A percentile compares a stretch with the other conserved stretches of the same genome.
Evolutionary conservation across 2,113 vertebrate genomes (phyloP).

Genomic region (Tonatia bakeri): DNA sequence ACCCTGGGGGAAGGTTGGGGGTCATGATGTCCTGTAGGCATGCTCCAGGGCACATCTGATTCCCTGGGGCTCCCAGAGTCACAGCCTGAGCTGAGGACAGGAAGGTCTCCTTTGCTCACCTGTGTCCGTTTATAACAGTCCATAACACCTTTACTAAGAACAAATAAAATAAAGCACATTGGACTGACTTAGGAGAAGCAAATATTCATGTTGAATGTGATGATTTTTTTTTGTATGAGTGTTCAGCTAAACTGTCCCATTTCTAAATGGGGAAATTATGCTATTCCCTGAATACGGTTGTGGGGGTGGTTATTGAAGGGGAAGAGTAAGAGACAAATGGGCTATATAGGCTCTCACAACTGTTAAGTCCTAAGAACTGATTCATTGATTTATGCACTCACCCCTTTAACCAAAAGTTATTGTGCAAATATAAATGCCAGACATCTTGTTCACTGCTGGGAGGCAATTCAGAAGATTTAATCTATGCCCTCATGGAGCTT

Average conservation of each 20-base stretch:
- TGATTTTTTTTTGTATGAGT: neutral
- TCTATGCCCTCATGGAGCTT: neutral
- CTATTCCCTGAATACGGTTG: neutral
- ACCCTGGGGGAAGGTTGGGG: neutral
- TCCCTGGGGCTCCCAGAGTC: neutral
- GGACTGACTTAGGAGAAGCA: neutral
- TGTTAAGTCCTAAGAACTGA: neutral
- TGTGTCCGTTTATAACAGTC: neutral
- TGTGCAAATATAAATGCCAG: neutral
- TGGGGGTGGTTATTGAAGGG: neutral
- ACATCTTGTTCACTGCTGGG: neutral
- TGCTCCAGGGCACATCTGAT: rapidly evolving
- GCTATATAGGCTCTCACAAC: neutral
- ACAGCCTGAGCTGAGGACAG: no score
- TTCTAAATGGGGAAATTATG: neutral
- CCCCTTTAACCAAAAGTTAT: neutral
- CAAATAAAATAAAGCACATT: slow-evolving; percentile 1
- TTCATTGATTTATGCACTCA: neutral
- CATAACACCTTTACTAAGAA: neutral
- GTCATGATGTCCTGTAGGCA: neutral
- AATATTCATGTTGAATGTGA: neutral
- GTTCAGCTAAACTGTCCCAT: neutral
- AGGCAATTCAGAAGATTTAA: neutral
- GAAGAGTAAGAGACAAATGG: neutral
- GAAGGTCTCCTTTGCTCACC: neutral